phyloP scores from a whole-genome alignment of 2,113 vertebrate species.

The Dryoscopus gambensis region DNA sequence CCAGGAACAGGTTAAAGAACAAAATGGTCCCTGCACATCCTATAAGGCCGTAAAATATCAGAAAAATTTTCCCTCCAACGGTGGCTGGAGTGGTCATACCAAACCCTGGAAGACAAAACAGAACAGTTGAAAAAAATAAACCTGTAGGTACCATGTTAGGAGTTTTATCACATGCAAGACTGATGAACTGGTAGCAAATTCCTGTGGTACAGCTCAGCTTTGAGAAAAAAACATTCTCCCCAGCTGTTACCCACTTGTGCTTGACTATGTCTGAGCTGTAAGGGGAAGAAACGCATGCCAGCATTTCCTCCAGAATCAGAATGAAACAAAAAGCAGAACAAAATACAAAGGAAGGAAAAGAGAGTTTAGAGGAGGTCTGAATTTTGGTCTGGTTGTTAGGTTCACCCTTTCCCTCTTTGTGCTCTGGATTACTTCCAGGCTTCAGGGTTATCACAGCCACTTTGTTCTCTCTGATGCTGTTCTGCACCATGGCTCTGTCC shows the following conservation, averaged over 20 bases:
- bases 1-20: slow-evolving; percentile 97
- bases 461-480: background rate
- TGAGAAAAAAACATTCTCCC: background rate
- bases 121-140: slow-evolving; percentile 19
- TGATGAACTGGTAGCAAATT: background rate
- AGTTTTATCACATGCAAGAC: background rate
- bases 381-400: background rate
- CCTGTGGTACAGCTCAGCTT: background rate
- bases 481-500: background rate
- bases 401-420: background rate
- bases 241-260: background rate
- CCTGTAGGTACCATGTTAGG: background rate
- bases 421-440: background rate
- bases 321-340: background rate
- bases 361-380: background rate
- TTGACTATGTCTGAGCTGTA: background rate
- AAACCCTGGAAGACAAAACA: slow-evolving; percentile 83
- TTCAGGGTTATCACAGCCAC: rapidly evolving
- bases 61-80: slow-evolving; percentile 88
- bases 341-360: background rate
- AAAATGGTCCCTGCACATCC: slow-evolving; percentile 94
- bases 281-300: background rate
- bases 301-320: background rate
- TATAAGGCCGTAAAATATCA: slow-evolving; percentile 93
- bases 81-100: slow-evolving; percentile 96